Base-by-base conservation (phyloP, 2,797 vertebrate species). In the Myotis planiceps region DNA sequence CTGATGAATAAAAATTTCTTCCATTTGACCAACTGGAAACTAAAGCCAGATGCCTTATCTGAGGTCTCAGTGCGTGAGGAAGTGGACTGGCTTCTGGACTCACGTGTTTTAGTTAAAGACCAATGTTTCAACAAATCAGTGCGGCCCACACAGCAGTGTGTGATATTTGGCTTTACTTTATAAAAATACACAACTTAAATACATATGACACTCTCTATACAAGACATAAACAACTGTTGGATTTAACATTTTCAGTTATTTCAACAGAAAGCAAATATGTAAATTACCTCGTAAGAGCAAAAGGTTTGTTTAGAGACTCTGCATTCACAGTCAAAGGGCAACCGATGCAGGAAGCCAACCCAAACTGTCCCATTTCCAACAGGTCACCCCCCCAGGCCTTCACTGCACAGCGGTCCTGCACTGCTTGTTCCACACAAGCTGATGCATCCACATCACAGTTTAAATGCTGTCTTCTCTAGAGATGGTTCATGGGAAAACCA, bases 181-280 rank as follows among this genome's bases (percentile, higher is more conserved):
- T 90, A 98, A 98, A 98, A 98, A 97, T 95, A 98, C 97, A 97
- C 91, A 97, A 97, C 93, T 97, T 83, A 93, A 97, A 97, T 97
- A 96, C 97, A 97, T 97, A 94, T 90, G 34, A 18, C 94, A 96
- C 74, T 80, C 29, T 90, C 92, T 97, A 42, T 96, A 97, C 12
- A 93, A 96, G 97, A 96, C 97, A 97, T 23, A 90, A 76, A 68
- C 58, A 95, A 66, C 72, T 23, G 16, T 85, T 32, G 23, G 12
- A 53, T 94, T 94, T 96, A 94, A 74, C 76, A 90, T 92, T 94
- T 96, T 94, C 51, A 23, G 37, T 83, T 81, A 96, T 71, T 81
- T 74, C 86, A 96, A 95, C 58, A 86, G 63, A 95, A 92, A 68
- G 90, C 25, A 85, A 93, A 79, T 58, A 79, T 27, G 79, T 49